Conservation (phyloP, 2,888 invertebrate species). For the Eumerus sabulonum region DNA sequence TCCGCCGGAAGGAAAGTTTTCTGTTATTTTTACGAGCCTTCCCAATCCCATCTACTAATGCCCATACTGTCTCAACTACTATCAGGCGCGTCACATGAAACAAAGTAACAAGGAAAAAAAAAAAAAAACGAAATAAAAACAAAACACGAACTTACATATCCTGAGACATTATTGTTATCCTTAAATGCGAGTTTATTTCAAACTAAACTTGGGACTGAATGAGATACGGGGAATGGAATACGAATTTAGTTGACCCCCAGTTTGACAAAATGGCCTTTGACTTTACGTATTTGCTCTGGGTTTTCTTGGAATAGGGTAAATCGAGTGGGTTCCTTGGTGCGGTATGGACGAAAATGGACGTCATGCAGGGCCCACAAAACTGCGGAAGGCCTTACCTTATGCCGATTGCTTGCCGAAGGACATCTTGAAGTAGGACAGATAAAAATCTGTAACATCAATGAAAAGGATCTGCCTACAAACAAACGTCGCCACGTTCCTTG, state of each 20-base stretch:
- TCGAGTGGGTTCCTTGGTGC: slow-evolving; percentile 5
- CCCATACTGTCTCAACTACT: too few species aligned
- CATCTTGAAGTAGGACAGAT: slow-evolving; percentile 62
- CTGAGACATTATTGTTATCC: slow-evolving; percentile 58
- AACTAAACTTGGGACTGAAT: slow-evolving; percentile 29
- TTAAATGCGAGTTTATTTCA: slow-evolving; percentile 49
- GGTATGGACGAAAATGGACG: not conserved
- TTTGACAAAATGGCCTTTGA: slow-evolving; percentile 61
- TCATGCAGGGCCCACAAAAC: not conserved
- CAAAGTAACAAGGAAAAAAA: slow-evolving; percentile 2
- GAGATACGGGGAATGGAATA: slow-evolving; percentile 21
- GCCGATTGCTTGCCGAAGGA: slow-evolving; percentile 21
- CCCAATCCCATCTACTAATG: too few species aligned
- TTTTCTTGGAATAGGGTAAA: not conserved
- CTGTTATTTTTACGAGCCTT: too few species aligned
- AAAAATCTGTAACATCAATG: slow-evolving; percentile 67
- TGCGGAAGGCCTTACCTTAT: not conserved
- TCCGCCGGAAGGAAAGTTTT: too few species aligned
- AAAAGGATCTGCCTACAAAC: slow-evolving; percentile 64
- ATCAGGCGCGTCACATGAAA: slow-evolving; percentile 1
- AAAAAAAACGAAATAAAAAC: slow-evolving; percentile 8
- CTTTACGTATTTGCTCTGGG: slow-evolving; percentile 13
- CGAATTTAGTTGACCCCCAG: slow-evolving; percentile 65
- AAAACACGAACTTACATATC: slow-evolving; percentile 42
- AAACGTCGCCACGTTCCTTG: slow-evolving; percentile 8